phyloP scores from a whole-genome alignment of 2,113 vertebrate genomes.

The Oncorhynchus nerka region DNA sequence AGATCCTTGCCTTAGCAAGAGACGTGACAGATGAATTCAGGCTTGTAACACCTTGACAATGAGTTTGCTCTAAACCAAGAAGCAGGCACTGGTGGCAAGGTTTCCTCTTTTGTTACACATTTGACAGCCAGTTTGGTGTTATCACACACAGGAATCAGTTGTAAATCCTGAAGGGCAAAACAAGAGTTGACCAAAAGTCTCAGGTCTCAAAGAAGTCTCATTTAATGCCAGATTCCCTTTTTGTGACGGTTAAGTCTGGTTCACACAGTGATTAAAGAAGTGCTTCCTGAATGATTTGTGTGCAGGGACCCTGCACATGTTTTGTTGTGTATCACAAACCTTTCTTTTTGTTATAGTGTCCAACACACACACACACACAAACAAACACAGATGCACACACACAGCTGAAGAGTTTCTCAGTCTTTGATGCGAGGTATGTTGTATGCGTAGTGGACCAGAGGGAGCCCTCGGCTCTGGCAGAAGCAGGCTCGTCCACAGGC shows the following conservation, averaged over 20 bases:
- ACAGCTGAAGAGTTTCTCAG: conserved; percentile 36
- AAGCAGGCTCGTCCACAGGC: conserved; percentile 93
- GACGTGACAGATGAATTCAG: conserved; percentile 31
- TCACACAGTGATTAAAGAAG: conserved; percentile 69
- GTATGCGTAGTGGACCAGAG: conserved; percentile 89
- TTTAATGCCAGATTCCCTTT: conserved; percentile 76
- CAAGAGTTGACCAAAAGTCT: conserved; percentile 31
- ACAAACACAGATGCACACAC: background rate
- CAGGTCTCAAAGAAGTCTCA: conserved; percentile 66
- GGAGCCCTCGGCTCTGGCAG: conserved; percentile 92
- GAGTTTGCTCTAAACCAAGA: conserved; percentile 27
- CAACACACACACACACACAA: conserved; percentile 6
- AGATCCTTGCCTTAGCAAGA: conserved; percentile 35
- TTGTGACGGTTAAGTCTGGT: conserved; percentile 50
- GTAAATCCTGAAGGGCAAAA: background rate
- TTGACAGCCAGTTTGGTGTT: conserved; percentile 24
- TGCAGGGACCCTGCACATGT: conserved; percentile 57
- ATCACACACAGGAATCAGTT: conserved; percentile 12
- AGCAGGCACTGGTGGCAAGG: conserved; percentile 58
- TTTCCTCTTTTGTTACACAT: conserved; percentile 27
- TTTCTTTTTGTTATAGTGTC: conserved; percentile 32
- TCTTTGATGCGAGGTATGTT: conserved; percentile 82
- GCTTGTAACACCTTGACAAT: conserved; percentile 22
- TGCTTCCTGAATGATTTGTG: conserved; percentile 73
- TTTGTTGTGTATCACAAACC: conserved; percentile 39